Conservation (phyloP, 2,797 vertebrate genomes). For the Onychomys torridus region DNA sequence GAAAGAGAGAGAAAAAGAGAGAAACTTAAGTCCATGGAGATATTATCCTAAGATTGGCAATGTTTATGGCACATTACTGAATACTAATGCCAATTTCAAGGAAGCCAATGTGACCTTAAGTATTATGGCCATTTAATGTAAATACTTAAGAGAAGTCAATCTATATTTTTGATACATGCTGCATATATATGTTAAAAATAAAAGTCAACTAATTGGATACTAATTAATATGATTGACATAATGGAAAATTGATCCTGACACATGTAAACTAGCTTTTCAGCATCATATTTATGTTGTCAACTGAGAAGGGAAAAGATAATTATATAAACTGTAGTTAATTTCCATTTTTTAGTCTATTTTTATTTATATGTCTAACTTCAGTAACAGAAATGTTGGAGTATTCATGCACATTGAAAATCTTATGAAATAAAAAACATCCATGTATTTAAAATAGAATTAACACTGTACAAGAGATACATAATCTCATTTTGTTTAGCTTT, state of each 20-base stretch:
- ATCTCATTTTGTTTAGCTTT: background rate
- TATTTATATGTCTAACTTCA: constrained; percentile 14
- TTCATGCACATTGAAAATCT: background rate
- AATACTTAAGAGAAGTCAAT: constrained; percentile 26
- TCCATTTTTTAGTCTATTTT: constrained; percentile 1
- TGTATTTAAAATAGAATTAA: background rate
- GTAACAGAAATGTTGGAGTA: background rate
- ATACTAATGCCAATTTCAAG: background rate
- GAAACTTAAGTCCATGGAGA: background rate
- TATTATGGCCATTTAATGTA: background rate
- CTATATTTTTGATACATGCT: background rate
- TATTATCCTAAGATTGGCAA: background rate
- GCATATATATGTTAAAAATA: background rate
- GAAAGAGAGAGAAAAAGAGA: background rate
- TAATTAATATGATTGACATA: constrained; percentile 47
- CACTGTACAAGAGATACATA: background rate
- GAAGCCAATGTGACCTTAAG: background rate
- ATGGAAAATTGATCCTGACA: constrained; percentile 29
- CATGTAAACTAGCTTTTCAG: background rate
- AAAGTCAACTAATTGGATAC: constrained; percentile 5
- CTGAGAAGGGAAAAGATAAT: background rate
- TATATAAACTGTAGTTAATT: constrained; percentile 23
- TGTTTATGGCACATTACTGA: background rate
- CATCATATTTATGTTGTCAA: constrained; percentile 27
- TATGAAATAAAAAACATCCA: constrained; percentile 28